A percentile compares a stretch with the other conserved stretches of the same genome.
Evolutionary conservation across 2,797 vertebrate genomes (phyloP).

Genomic region (Peromyscus eremicus): DNA sequence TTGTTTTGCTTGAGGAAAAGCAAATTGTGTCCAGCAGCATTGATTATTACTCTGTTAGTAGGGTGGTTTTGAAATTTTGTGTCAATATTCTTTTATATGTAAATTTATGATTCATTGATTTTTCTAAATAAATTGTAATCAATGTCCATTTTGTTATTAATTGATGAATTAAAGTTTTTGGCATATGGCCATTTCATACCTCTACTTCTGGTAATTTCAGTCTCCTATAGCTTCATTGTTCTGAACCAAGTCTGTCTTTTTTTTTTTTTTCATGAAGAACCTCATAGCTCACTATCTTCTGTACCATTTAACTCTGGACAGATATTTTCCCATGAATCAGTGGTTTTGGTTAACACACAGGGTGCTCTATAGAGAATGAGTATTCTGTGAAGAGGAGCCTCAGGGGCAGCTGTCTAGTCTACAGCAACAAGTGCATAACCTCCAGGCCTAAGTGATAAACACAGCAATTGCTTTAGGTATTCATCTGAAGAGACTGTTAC

Average conservation of each 20-base stretch:
- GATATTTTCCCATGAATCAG: neutral
- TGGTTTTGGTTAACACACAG: neutral
- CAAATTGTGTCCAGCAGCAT: neutral
- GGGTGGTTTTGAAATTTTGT: neutral
- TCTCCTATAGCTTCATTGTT: neutral
- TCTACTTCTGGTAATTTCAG: neutral
- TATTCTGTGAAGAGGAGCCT: neutral
- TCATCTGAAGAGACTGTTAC: neutral
- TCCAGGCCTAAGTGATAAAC: neutral
- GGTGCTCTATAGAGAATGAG: neutral
- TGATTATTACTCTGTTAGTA: neutral
- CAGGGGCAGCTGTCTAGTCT: neutral
- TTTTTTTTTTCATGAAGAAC: neutral
- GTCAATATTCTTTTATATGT: neutral
- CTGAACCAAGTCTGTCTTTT: neutral
- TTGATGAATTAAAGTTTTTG: constrained; percentile 1
- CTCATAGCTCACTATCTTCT: neutral
- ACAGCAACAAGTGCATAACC: neutral
- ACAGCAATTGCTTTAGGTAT: neutral
- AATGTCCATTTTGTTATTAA: neutral
- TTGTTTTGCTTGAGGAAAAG: neutral
- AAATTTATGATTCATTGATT: neutral
- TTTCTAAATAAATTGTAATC: neutral
- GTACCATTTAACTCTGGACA: neutral
- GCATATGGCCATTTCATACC: neutral